Evolutionary conservation across 2,113 vertebrate species (phyloP).

Genomic region (Coracopsis vasa): DNA sequence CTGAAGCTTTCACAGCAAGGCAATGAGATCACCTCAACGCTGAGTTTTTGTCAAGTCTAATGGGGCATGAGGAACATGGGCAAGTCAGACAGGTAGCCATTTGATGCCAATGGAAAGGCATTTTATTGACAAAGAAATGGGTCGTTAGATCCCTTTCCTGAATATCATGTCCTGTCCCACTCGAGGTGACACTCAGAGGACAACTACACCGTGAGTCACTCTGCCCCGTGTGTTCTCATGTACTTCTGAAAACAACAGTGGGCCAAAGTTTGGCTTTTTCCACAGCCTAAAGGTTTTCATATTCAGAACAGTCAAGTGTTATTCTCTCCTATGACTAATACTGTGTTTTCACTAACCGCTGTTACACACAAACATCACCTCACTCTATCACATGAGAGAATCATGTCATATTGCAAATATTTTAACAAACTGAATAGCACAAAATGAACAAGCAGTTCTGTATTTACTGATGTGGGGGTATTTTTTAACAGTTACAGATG

Average conservation of each 20-base stretch:
- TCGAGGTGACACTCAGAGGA: neutral
- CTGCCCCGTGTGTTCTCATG: neutral
- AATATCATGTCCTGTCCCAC: neutral
- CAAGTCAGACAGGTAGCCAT: neutral
- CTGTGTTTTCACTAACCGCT: slow-evolving; percentile 62
- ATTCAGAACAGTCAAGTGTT: slow-evolving; percentile 55
- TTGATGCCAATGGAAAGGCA: neutral
- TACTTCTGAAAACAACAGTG: slow-evolving; percentile 26
- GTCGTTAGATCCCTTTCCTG: neutral
- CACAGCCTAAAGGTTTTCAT: slow-evolving; percentile 55
- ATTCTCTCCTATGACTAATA: slow-evolving; percentile 66
- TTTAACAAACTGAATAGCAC: slow-evolving; percentile 14
- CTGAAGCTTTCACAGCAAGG: neutral
- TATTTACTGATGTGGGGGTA: neutral
- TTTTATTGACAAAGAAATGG: neutral
- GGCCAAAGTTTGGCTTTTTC: slow-evolving; percentile 60
- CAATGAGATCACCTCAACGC: neutral
- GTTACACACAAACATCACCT: slow-evolving; percentile 58
- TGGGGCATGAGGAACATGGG: neutral
- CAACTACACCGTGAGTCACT: slow-evolving; percentile 29
- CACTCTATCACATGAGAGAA: slow-evolving; percentile 67
- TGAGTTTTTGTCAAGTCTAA: neutral
- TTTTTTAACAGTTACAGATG: neutral
- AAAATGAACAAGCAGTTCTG: slow-evolving; percentile 54
- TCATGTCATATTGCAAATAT: slow-evolving; percentile 60